Evolutionary conservation across 2,113 vertebrate species (phyloP).

Genomic region (Xerus inauris): DNA sequence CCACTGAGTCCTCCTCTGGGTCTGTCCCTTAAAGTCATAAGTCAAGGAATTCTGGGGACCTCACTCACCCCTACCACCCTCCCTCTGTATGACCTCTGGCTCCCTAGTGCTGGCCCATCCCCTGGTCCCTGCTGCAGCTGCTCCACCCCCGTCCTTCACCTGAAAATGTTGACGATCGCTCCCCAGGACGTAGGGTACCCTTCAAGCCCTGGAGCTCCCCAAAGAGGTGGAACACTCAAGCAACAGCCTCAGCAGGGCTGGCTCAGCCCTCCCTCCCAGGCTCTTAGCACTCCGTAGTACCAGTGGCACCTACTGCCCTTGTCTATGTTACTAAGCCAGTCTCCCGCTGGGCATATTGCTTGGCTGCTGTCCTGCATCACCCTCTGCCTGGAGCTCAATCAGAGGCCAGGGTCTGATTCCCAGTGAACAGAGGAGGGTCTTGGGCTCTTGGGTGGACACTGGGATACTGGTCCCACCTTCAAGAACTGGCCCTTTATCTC

Average conservation of each 20-base stretch:
- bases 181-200: background rate
- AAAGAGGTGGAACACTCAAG: too few species aligned
- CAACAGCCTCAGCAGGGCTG: background rate
- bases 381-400: background rate
- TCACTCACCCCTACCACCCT: background rate
- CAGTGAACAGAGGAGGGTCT: background rate
- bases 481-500: background rate
- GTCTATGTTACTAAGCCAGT: background rate
- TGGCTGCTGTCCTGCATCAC: background rate
- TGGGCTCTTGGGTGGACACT: rapidly evolving
- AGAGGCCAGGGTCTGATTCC: rapidly evolving
- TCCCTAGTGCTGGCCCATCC: background rate
- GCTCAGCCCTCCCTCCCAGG: background rate
- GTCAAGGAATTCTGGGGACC: background rate
- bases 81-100: background rate
- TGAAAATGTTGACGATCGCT: background rate
- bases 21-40: background rate
- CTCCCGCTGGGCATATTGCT: background rate
- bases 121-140: background rate
- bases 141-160: too few species aligned
- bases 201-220: background rate
- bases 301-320: too few species aligned
- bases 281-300: background rate
- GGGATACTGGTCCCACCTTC: rapidly evolving
- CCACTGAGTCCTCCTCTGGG: too few species aligned